These are phyloP conservation scores for Myotis pilosus DNA, from an alignment of 2,797 vertebrate genomes.

Conservation along the genomic window DNA sequence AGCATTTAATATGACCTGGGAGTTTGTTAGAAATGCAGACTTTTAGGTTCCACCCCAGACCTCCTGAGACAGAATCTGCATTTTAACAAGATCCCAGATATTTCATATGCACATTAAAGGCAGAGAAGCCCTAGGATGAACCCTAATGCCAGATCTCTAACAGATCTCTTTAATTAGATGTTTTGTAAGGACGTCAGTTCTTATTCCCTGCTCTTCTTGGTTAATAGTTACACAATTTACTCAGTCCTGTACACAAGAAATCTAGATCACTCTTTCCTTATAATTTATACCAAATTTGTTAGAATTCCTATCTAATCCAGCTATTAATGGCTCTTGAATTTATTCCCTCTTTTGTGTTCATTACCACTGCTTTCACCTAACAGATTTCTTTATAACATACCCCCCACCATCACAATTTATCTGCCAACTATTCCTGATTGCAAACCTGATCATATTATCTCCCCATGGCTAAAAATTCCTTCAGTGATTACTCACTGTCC, in stretches of 20 bases:
- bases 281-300: background rate
- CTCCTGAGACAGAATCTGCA: slow-evolving; percentile 33
- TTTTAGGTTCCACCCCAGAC: background rate
- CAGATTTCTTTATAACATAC: background rate
- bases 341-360: background rate
- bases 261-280: background rate
- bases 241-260: background rate
- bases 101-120: background rate
- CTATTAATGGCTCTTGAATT: background rate
- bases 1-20: background rate
- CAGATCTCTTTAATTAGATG: background rate
- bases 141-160: background rate
- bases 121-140: background rate
- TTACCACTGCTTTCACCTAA: background rate
- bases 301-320: slow-evolving; percentile 16
- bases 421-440: background rate
- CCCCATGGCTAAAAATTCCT: slow-evolving; percentile 5
- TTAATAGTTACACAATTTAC: slow-evolving; percentile 33
- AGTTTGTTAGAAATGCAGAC: slow-evolving; percentile 22
- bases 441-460: slow-evolving; percentile 14
- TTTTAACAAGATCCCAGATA: slow-evolving; percentile 33
- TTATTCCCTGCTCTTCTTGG: background rate
- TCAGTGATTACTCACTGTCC: background rate
- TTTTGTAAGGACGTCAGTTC: background rate
- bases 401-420: background rate